A percentile compares a stretch with the other conserved stretches of the same genome.
phyloP scores from a whole-genome alignment of 2,888 invertebrate genomes.

The Crocallis elinguaria region DNA sequence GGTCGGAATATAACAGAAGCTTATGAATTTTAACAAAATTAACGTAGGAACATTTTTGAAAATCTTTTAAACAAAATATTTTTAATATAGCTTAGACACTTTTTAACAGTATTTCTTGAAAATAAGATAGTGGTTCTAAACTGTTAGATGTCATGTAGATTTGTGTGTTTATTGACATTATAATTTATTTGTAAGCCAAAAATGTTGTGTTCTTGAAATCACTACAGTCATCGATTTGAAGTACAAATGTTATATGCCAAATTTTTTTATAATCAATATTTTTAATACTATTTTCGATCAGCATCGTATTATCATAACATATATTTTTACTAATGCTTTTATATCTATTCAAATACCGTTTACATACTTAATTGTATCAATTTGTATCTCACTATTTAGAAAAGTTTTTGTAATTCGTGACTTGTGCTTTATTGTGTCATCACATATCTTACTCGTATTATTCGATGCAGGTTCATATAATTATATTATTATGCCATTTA shows the following conservation, averaged over 20 bases:
- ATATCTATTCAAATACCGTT: slow-evolving; percentile 7
- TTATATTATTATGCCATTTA: slow-evolving; percentile 40
- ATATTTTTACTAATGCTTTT: slow-evolving; percentile 21
- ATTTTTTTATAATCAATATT: slow-evolving; percentile 48
- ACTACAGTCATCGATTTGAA: slow-evolving; percentile 46
- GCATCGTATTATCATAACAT: neutral
- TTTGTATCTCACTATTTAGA: slow-evolving; percentile 9
- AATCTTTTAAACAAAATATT: slow-evolving; percentile 22
- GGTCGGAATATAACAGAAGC: slow-evolving; percentile 50
- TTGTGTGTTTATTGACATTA: slow-evolving; percentile 7
- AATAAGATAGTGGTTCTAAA: slow-evolving; percentile 27
- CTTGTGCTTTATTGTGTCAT: slow-evolving; percentile 44
- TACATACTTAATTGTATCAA: neutral
- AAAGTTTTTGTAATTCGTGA: slow-evolving; percentile 16
- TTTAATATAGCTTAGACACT: slow-evolving; percentile 36
- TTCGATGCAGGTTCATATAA: slow-evolving; percentile 40
- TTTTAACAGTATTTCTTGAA: slow-evolving; percentile 36
- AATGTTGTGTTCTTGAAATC: slow-evolving; percentile 49
- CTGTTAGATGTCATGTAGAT: slow-evolving; percentile 17
- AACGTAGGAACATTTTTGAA: slow-evolving; percentile 33
- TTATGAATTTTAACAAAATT: slow-evolving; percentile 47
- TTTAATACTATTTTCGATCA: slow-evolving; percentile 21
- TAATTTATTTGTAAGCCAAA: slow-evolving; percentile 44
- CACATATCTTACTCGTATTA: slow-evolving; percentile 57
- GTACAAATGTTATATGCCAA: slow-evolving; percentile 69